These are phyloP conservation scores for Drosophila pseudoobscura DNA, from an alignment of 1,140 invertebrate genomes.

Conservation along the genomic window DNA sequence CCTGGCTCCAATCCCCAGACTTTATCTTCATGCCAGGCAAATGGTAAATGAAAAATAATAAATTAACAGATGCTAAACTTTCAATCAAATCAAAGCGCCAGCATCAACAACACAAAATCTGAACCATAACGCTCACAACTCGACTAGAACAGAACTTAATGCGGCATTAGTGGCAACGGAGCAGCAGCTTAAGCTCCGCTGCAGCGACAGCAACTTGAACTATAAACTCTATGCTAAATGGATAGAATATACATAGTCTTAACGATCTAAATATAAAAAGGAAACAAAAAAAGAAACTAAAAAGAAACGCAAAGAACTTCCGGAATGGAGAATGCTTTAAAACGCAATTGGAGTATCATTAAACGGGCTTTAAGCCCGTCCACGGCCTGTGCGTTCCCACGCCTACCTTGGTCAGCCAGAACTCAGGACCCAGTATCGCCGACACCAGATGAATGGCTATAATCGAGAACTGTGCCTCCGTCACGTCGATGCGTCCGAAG, in stretches of 20 bases:
- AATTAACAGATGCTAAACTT: slow-evolving; percentile 11
- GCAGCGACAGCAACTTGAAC: slow-evolving; percentile 22
- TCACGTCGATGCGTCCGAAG: slow-evolving; percentile 98
- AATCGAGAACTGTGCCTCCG: slow-evolving; percentile 98
- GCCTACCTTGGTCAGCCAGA: slow-evolving; percentile 93
- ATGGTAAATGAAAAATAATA: background rate
- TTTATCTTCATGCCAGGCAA: slow-evolving; percentile 16
- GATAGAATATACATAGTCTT: slow-evolving; percentile 40
- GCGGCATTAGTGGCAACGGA: slow-evolving; percentile 10
- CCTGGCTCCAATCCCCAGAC: slow-evolving; percentile 1
- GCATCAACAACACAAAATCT: slow-evolving; percentile 13
- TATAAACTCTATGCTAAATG: slow-evolving; percentile 24
- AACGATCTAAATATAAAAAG: slow-evolving; percentile 22
- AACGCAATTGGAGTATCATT: slow-evolving; percentile 27
- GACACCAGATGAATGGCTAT: slow-evolving; percentile 95
- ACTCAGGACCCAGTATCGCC: slow-evolving; percentile 91
- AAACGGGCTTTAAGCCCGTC: background rate
- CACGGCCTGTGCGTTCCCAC: background rate
- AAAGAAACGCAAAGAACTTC: slow-evolving; percentile 55
- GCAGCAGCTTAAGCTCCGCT: slow-evolving; percentile 34
- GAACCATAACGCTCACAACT: slow-evolving; percentile 32
- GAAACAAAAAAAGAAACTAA: slow-evolving; percentile 11
- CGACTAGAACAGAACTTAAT: slow-evolving; percentile 25
- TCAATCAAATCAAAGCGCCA: slow-evolving; percentile 23
- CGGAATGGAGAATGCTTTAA: slow-evolving; percentile 52